Base-by-base conservation (phyloP, 1,140 invertebrate species). In the Hestina assimilis region DNA sequence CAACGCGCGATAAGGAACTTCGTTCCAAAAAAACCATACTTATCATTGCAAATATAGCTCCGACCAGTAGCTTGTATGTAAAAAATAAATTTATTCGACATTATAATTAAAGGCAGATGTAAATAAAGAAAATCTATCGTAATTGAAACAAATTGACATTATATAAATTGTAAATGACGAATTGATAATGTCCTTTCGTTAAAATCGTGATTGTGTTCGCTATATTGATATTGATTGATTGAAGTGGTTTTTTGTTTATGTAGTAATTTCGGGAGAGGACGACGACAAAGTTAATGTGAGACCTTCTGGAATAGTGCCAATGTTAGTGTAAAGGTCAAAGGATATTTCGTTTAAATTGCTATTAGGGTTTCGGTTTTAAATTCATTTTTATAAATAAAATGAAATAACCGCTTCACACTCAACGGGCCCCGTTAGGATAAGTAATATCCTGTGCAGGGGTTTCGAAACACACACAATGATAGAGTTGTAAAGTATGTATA, bases 121-220 rank as follows among this genome's bases (percentile, higher is more conserved):
- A 29, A 28, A 31, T 28, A 50, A 51, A 58, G 38, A 24, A 58
- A 50, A 50, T 50, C 21, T 29, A 11, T 50, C 35, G 48, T 51
- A 59, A 85, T 80, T 75, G 75, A 75, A 66, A 78, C 60, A 79
- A 67, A 84, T 79, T 86, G 80, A 84, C 79, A 84, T 86, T 84
- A 75, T 56, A 78, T 70, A 75, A 81, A 83, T 81, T 83, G 79
- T 73, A 86, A 83, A 86, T 87, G 83, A 84, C 83, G 69, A 87
- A 87, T 83, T 79, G 75, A 87, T 86, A 72, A 66, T 66, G 61
- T 77, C 63, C 70, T 71, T 75, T 74, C 69, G 59, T 54, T 69
- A 73, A 79, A 72, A 73, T 63, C 56, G 51, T 52, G 35, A 51
- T 23, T 43, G 60, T 63, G 70, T 70, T 78, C 52, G 29, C 51